Evolutionary conservation across 2,113 vertebrate species (phyloP).

Genomic region (Pungitius pungitius): DNA sequence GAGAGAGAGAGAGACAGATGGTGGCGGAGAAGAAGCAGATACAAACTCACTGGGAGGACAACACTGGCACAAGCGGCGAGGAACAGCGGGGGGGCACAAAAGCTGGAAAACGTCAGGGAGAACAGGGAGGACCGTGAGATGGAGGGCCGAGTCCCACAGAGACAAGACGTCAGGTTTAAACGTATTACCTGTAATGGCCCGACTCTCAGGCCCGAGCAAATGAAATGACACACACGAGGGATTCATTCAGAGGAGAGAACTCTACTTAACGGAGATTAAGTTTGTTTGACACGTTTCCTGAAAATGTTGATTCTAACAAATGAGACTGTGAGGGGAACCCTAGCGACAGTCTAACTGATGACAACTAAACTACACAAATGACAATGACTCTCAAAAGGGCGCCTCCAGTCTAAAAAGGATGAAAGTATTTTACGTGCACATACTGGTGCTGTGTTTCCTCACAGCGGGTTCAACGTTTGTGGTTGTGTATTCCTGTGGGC

Average conservation of each 20-base stretch:
- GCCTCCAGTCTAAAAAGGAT: neutral
- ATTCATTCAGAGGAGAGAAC: neutral
- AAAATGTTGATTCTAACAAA: neutral
- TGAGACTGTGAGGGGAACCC: neutral
- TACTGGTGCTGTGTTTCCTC: neutral
- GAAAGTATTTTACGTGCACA: constrained; percentile 10
- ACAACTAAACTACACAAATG: neutral
- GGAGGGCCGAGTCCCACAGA: constrained; percentile 36
- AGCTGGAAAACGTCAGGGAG: constrained; percentile 60
- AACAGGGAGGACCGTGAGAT: constrained; percentile 37
- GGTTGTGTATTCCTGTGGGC: neutral
- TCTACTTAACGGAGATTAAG: neutral
- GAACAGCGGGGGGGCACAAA: constrained; percentile 55
- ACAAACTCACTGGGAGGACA: constrained; percentile 66
- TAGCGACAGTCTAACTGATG: neutral
- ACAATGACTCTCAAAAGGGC: neutral
- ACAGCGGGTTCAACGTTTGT: constrained; percentile 1
- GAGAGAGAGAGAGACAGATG: constrained; percentile 69
- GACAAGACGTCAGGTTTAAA: constrained; percentile 13
- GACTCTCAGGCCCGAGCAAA: neutral
- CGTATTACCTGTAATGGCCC: neutral
- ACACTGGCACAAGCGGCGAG: constrained; percentile 58
- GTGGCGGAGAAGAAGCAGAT: constrained; percentile 63
- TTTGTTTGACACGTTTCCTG: neutral
- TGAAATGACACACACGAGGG: neutral